Evolutionary conservation across 2,888 invertebrate species (phyloP).

Genomic region (Melinaea menophilus): DNA sequence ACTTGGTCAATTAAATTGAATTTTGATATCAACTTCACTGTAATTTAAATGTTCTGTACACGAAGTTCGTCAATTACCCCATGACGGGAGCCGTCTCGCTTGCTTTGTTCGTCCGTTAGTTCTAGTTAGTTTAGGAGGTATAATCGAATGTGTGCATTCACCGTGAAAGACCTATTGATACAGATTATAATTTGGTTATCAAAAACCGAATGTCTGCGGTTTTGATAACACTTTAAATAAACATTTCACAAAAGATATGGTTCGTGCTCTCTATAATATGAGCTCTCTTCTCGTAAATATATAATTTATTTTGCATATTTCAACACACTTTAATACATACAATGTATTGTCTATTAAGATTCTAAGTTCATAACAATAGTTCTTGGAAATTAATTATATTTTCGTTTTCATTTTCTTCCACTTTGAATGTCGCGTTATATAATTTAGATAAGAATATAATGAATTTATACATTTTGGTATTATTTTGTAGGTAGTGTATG

Average conservation of each 20-base stretch:
- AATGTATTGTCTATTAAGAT: no score
- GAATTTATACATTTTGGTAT: no score
- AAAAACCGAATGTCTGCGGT: slow-evolving; percentile 6
- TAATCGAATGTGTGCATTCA: slow-evolving; percentile 13
- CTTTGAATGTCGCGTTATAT: no score
- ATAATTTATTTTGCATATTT: no score
- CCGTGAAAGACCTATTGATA: slow-evolving; percentile 8
- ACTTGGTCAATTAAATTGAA: slow-evolving; percentile 1
- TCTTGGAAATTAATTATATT: no score
- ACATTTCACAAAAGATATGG: neutral
- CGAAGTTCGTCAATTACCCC: slow-evolving; percentile 2
- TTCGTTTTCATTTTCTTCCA: no score
- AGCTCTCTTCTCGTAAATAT: neutral
- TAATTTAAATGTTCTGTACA: slow-evolving; percentile 1
- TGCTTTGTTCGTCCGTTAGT: neutral
- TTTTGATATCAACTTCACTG: neutral
- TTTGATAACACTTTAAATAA: neutral
- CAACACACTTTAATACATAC: no score
- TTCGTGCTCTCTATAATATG: neutral
- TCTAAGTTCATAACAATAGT: no score
- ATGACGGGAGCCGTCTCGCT: neutral
- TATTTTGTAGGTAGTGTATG: no score
- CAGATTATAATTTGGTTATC: slow-evolving; percentile 7
- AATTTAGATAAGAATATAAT: no score
- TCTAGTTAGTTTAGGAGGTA: slow-evolving; percentile 12